phyloP scores from a whole-genome alignment of 2,113 vertebrate genomes.

The Cynopterus brachyotis region DNA sequence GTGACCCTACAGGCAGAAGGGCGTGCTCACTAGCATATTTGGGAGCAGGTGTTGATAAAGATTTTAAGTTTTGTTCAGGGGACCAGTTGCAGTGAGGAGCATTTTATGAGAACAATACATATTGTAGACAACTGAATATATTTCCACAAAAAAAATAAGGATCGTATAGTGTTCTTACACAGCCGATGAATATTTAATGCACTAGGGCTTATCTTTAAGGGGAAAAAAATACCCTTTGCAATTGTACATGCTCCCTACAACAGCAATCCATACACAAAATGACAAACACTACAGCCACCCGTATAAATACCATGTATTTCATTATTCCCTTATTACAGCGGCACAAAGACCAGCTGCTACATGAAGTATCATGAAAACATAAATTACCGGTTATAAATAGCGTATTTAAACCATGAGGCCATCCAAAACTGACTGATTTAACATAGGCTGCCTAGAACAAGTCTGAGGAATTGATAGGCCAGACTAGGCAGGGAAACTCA shows the following conservation, averaged over 20 bases:
- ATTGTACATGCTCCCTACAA: conserved; percentile 51
- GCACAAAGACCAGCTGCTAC: conserved; percentile 57
- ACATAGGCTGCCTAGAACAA: neutral
- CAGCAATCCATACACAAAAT: neutral
- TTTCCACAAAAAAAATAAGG: conserved; percentile 53
- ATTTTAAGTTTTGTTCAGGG: conserved; percentile 69
- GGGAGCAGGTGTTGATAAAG: conserved; percentile 71
- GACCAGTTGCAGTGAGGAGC: conserved; percentile 61
- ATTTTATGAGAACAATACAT: conserved; percentile 68
- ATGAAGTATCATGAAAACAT: conserved; percentile 59
- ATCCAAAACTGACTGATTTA: conserved; percentile 30
- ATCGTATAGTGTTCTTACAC: conserved; percentile 42
- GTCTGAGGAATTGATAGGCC: neutral
- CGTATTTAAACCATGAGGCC: conserved; percentile 49
- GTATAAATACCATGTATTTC: conserved; percentile 63
- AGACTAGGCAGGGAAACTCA: neutral
- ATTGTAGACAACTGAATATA: conserved; percentile 50
- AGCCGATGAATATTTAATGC: conserved; percentile 61
- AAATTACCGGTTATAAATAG: conserved; percentile 76
- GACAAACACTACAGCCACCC: conserved; percentile 49
- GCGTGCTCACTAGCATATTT: neutral
- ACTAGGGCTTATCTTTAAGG: conserved; percentile 55
- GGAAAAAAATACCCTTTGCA: conserved; percentile 29
- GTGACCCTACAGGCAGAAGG: conserved; percentile 56
- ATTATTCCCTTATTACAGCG: conserved; percentile 48